phyloP scores from a whole-genome alignment of 2,113 vertebrate genomes.

The Mobula birostris region DNA sequence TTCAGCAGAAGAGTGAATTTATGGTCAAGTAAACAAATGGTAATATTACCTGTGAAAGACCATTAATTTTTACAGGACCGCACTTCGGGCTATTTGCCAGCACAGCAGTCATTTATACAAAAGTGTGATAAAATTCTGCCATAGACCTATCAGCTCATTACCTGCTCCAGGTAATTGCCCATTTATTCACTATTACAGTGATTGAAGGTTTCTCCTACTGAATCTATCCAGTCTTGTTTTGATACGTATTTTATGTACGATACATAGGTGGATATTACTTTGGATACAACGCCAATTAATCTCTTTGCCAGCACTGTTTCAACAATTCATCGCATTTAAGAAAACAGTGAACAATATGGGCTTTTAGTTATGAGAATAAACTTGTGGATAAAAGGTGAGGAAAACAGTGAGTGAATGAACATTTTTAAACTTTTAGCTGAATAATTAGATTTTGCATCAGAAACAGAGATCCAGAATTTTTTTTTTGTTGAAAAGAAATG shows the following conservation, averaged over 20 bases:
- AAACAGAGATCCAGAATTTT: background rate
- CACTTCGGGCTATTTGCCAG: constrained; percentile 1
- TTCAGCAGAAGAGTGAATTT: background rate
- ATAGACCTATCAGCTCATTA: constrained; percentile 25
- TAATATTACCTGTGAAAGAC: constrained; percentile 10
- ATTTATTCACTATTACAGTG: constrained; percentile 18
- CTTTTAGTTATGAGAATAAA: background rate
- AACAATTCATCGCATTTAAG: background rate
- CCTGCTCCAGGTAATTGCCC: constrained; percentile 35
- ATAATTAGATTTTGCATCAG: background rate
- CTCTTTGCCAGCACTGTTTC: background rate
- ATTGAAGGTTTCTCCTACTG: constrained; percentile 22
- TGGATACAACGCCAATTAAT: constrained; percentile 3
- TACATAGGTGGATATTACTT: background rate
- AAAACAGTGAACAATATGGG: background rate
- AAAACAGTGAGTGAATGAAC: background rate
- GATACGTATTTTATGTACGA: background rate
- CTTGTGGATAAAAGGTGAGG: background rate
- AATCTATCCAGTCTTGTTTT: background rate
- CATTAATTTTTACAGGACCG: constrained; percentile 28
- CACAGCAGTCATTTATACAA: constrained; percentile 21
- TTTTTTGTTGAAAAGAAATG: background rate
- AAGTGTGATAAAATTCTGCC: constrained; percentile 1
- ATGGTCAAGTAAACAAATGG: constrained; percentile 21
- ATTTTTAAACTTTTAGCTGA: background rate